Conservation (phyloP, 2,113 vertebrate genomes). For the Chaetura pelagica region DNA sequence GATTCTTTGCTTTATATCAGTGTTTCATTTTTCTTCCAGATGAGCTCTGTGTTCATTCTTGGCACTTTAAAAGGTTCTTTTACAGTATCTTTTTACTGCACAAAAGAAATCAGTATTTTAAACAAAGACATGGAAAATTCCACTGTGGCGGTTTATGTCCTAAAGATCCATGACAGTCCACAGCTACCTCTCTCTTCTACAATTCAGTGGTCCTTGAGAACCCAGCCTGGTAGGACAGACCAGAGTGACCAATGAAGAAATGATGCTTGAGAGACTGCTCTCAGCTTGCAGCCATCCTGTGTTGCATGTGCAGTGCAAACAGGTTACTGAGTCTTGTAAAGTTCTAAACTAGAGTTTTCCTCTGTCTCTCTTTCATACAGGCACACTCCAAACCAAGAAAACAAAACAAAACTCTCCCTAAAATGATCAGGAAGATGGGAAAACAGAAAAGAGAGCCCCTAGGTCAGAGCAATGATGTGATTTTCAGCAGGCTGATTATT, state of each 20-base stretch:
- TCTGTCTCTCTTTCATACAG: background rate
- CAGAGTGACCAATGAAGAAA: background rate
- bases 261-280: background rate
- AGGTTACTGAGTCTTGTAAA: background rate
- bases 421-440: background rate
- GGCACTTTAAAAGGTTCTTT: background rate
- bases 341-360: background rate
- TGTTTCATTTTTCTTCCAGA: background rate
- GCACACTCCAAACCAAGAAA: background rate
- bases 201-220: background rate
- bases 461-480: background rate
- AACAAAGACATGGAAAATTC: background rate
- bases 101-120: background rate
- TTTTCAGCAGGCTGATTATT: background rate
- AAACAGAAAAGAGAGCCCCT: background rate
- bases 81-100: background rate
- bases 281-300: background rate
- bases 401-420: background rate
- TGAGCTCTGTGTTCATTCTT: background rate
- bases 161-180: background rate
- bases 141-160: background rate
- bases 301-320: background rate
- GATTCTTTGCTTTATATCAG: background rate
- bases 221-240: background rate
- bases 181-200: background rate